Evolutionary conservation across 2,888 invertebrate genomes (phyloP).

Genomic region (Brassicogethes aeneus): DNA sequence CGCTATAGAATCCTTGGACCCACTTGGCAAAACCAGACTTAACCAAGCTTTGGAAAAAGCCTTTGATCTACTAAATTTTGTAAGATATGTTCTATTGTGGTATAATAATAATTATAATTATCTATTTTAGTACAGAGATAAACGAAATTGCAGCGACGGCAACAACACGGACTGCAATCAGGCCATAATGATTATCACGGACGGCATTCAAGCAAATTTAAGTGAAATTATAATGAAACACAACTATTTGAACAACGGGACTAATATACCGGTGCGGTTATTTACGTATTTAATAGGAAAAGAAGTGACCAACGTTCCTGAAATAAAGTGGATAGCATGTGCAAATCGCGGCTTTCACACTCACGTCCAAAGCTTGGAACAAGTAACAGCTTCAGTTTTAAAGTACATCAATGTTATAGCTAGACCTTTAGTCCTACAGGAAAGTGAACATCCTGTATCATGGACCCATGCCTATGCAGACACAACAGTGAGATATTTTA

Average conservation of each 20-base stretch:
- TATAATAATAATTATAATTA: not conserved
- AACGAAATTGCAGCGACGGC: conserved; percentile 44
- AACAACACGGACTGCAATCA: conserved; percentile 69
- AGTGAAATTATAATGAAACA: conserved; percentile 76
- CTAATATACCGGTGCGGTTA: conserved; percentile 74
- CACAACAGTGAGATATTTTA: conserved; percentile 68
- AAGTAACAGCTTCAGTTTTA: conserved; percentile 91
- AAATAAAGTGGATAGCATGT: conserved; percentile 93
- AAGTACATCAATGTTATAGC: conserved; percentile 95
- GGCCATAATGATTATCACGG: conserved; percentile 93
- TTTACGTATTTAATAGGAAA: conserved; percentile 94
- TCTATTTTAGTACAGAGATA: conserved; percentile 33
- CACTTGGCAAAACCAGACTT: conserved; percentile 77
- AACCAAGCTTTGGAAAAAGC: conserved; percentile 73
- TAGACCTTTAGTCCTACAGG: conserved; percentile 70
- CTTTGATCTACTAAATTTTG: conserved; percentile 69
- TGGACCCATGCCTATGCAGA: conserved; percentile 96
- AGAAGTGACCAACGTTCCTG: conserved; percentile 82
- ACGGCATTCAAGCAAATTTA: conserved; percentile 83
- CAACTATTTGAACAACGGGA: conserved; percentile 63
- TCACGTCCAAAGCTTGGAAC: conserved; percentile 90
- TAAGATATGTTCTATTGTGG: conserved; percentile 36
- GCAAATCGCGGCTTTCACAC: conserved; percentile 90
- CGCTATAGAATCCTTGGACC: conserved; percentile 55
- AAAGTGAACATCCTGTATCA: conserved; percentile 65